Evolutionary conservation across 2,888 invertebrate species (phyloP).

Genomic region (Eilema griseolum): DNA sequence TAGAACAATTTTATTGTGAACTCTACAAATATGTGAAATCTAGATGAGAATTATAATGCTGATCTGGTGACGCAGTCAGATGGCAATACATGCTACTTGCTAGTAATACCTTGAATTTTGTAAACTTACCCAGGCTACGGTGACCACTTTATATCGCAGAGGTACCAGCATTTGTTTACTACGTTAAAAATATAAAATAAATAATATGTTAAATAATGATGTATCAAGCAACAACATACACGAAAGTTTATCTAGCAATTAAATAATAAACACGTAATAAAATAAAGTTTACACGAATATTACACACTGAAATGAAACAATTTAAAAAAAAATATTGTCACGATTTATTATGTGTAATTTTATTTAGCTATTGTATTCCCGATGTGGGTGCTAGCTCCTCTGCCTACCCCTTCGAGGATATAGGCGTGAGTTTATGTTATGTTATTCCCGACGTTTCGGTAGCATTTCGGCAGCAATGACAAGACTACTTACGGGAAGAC

Average conservation of each 20-base stretch:
- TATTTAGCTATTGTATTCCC: background rate
- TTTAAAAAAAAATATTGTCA: background rate
- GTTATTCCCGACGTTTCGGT: background rate
- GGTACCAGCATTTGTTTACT: background rate
- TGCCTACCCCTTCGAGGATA: too few relatives aligned
- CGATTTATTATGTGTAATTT: background rate
- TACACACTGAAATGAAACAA: background rate
- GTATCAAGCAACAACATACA: background rate
- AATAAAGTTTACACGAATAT: background rate
- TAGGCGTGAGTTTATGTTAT: too few relatives aligned
- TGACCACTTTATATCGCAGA: too few relatives aligned
- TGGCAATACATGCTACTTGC: too few relatives aligned
- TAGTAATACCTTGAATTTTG: too few relatives aligned
- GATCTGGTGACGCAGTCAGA: too few relatives aligned
- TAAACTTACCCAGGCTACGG: too few relatives aligned
- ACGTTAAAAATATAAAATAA: too few relatives aligned
- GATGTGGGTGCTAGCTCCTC: too few relatives aligned
- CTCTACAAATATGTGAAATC: too few relatives aligned
- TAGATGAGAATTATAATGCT: too few relatives aligned
- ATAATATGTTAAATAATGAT: background rate
- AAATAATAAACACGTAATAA: constrained; percentile 12
- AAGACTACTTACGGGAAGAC: background rate
- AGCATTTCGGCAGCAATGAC: background rate
- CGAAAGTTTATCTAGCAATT: constrained; percentile 13
- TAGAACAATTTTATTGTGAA: too few relatives aligned